phyloP scores from a whole-genome alignment of 2,797 vertebrate genomes.

The Vespertilio murinus region DNA sequence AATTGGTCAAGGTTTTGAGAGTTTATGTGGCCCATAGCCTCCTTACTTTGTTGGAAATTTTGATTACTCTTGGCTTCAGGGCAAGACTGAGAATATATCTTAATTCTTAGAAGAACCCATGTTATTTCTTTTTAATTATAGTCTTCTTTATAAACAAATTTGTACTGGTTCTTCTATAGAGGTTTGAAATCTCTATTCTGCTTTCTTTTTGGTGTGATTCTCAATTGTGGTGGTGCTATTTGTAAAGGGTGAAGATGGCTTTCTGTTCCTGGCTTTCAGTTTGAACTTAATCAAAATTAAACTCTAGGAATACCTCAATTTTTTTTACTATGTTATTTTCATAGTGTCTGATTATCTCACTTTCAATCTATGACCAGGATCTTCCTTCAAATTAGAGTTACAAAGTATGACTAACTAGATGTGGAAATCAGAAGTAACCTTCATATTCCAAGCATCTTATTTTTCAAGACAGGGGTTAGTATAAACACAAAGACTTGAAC shows the following conservation, averaged over 20 bases:
- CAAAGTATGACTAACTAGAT: background rate
- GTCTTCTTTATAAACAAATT: background rate
- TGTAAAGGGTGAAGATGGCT: background rate
- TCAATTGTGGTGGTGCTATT: background rate
- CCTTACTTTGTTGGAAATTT: background rate
- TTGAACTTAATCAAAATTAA: slow-evolving; percentile 21
- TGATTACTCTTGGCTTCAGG: background rate
- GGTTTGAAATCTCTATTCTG: background rate
- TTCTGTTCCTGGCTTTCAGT: background rate
- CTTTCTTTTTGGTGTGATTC: slow-evolving; percentile 6
- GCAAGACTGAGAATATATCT: background rate
- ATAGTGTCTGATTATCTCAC: background rate
- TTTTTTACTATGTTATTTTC: slow-evolving; percentile 21
- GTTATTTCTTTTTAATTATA: background rate
- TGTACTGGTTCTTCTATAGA: background rate
- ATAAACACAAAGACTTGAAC: background rate
- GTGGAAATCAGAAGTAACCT: background rate
- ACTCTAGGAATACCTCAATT: background rate
- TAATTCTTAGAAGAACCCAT: background rate
- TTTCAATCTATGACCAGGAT: background rate
- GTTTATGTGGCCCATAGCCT: background rate
- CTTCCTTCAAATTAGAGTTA: background rate
- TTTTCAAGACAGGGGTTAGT: background rate
- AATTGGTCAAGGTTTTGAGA: background rate
- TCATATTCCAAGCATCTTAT: background rate